phyloP scores from a whole-genome alignment of 2,888 invertebrate species.

The Dryocosmus kuriphilus region DNA sequence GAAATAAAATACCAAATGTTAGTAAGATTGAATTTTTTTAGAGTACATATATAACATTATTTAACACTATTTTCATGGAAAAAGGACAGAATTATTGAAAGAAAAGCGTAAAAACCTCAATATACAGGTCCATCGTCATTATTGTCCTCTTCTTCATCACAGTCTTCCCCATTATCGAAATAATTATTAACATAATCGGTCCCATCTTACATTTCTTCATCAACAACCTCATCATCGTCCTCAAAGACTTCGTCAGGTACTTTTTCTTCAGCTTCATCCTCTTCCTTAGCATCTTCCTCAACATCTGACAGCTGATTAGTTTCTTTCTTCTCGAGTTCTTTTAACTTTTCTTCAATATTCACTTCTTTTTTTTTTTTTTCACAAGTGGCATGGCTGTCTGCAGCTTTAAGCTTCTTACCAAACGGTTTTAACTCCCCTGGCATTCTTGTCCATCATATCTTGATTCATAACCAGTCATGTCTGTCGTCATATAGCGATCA shows the following conservation, averaged over 20 bases:
- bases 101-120: slow-evolving; percentile 71
- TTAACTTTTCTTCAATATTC: slow-evolving; percentile 77
- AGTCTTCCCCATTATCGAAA: slow-evolving; percentile 92
- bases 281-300: slow-evolving; percentile 79
- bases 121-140: slow-evolving; percentile 91
- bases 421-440: slow-evolving; percentile 69
- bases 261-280: slow-evolving; percentile 79
- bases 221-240: slow-evolving; percentile 83
- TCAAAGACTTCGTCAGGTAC: slow-evolving; percentile 80
- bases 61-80: neutral
- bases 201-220: slow-evolving; percentile 93
- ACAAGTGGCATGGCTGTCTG: neutral
- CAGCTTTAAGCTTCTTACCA: slow-evolving; percentile 59
- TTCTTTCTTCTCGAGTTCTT: slow-evolving; percentile 85
- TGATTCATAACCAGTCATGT: slow-evolving; percentile 63
- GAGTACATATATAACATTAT: no score
- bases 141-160: slow-evolving; percentile 92
- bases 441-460: slow-evolving; percentile 69
- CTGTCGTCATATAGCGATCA: slow-evolving; percentile 66
- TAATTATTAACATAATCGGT: slow-evolving; percentile 93
- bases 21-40: no score
- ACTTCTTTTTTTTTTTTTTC: slow-evolving; percentile 59
- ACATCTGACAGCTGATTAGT: slow-evolving; percentile 71
- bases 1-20: no score
- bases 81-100: neutral